phyloP scores from a whole-genome alignment of 1,140 invertebrate genomes.

The Caenorhabditis latens region DNA sequence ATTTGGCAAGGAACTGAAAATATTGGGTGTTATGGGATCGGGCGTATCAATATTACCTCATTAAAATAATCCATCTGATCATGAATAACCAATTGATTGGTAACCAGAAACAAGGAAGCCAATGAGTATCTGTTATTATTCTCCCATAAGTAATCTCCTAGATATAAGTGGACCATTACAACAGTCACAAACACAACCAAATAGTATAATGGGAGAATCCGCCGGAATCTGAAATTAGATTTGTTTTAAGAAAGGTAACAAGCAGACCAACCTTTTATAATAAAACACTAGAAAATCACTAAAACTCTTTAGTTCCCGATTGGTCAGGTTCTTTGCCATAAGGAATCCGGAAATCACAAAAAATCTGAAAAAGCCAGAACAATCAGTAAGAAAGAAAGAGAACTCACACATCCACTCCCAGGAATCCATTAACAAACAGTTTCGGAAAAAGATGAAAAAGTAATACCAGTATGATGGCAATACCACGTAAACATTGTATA shows the following conservation, averaged over 20 bases:
- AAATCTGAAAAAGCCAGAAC: not conserved
- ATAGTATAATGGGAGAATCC: conserved; percentile 50
- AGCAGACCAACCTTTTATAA: not conserved
- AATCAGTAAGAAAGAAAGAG: too few relatives aligned
- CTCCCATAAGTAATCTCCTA: not conserved
- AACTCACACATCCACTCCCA: conserved; percentile 49
- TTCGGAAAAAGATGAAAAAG: conserved; percentile 29
- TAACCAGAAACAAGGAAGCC: conserved; percentile 36
- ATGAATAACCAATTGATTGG: conserved; percentile 40
- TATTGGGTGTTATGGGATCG: not conserved
- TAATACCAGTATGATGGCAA: conserved; percentile 44
- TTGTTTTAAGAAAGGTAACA: too few relatives aligned
- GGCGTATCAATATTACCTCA: not conserved
- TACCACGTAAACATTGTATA: conserved; percentile 48
- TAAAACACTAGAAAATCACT: conserved; percentile 38
- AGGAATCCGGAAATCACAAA: conserved; percentile 57
- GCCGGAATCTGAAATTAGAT: not conserved
- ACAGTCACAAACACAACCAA: conserved; percentile 23
- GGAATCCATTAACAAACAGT: conserved; percentile 34
- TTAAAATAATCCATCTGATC: conserved; percentile 37
- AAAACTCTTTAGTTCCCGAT: not conserved
- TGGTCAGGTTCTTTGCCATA: conserved; percentile 15
- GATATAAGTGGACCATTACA: not conserved
- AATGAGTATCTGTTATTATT: conserved; percentile 27
- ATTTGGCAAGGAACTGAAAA: not conserved